A percentile compares a stretch with the other conserved stretches of the same genome.
These are phyloP conservation scores for Micrasema minimum DNA, from an alignment of 1,140 invertebrate species.

Conservation along the genomic window DNA sequence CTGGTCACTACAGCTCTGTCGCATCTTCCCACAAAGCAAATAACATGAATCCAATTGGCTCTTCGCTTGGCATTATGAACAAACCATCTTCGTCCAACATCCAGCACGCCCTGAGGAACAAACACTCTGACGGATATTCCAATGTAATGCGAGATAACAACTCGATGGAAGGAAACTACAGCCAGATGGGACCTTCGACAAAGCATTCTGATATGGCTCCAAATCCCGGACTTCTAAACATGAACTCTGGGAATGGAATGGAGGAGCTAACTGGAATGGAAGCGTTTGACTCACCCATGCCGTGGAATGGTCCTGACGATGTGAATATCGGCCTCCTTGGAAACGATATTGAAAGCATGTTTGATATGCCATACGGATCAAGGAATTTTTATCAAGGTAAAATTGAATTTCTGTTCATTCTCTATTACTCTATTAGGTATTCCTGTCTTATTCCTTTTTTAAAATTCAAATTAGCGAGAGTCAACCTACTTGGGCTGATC, in stretches of 20 bases:
- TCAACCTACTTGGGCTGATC: no score
- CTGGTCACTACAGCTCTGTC: slow-evolving; percentile 35
- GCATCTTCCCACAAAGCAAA: slow-evolving; percentile 24
- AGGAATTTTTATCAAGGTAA: slow-evolving; percentile 43
- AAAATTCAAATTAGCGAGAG: no score
- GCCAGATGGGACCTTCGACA: slow-evolving; percentile 24
- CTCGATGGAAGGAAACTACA: slow-evolving; percentile 39
- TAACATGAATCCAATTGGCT: slow-evolving; percentile 14
- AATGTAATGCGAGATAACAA: slow-evolving; percentile 27
- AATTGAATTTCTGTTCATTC: background rate
- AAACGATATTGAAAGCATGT: slow-evolving; percentile 40
- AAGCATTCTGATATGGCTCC: slow-evolving; percentile 37
- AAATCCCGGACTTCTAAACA: slow-evolving; percentile 30
- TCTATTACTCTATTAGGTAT: background rate
- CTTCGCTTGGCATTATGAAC: slow-evolving; percentile 15
- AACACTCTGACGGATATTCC: slow-evolving; percentile 18
- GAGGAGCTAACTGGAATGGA: slow-evolving; percentile 42
- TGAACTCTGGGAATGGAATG: slow-evolving; percentile 23
- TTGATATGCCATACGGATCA: slow-evolving; percentile 42
- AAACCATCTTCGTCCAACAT: slow-evolving; percentile 13
- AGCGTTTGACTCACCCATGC: slow-evolving; percentile 39
- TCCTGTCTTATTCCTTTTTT: background rate
- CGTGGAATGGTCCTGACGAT: slow-evolving; percentile 39
- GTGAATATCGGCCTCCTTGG: slow-evolving; percentile 22
- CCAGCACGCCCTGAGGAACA: slow-evolving; percentile 17